Evolutionary conservation across 1,140 invertebrate species (phyloP).

Genomic region (Lasaia peninsularis): DNA sequence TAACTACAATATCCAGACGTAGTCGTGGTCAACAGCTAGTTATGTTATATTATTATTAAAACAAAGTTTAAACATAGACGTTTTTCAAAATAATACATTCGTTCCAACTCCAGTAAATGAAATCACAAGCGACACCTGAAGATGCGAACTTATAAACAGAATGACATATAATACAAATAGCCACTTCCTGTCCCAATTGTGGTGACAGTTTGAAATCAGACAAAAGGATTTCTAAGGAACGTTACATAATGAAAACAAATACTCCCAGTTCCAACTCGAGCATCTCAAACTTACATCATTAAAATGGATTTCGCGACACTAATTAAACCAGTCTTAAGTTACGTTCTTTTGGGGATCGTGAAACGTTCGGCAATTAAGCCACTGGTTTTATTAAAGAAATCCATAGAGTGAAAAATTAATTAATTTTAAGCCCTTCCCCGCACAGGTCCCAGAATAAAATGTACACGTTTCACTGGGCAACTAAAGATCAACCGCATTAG

Average conservation of each 20-base stretch:
- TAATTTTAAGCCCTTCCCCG: slow-evolving; percentile 63
- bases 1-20: no score
- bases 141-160: background rate
- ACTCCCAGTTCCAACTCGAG: slow-evolving; percentile 22
- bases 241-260: slow-evolving; percentile 22
- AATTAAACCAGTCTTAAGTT: slow-evolving; percentile 62
- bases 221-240: slow-evolving; percentile 23
- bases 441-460: slow-evolving; percentile 47
- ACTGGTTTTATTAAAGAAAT: slow-evolving; percentile 53
- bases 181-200: background rate
- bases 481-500: slow-evolving; percentile 59
- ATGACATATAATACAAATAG: slow-evolving; percentile 22
- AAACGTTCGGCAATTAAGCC: slow-evolving; percentile 61
- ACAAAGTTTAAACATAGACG: no score
- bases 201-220: slow-evolving; percentile 11
- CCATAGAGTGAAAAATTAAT: slow-evolving; percentile 71
- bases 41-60: no score
- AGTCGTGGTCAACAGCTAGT: no score
- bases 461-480: slow-evolving; percentile 59
- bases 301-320: slow-evolving; percentile 46
- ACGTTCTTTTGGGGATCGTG: slow-evolving; percentile 45
- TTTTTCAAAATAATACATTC: no score
- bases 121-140: no score
- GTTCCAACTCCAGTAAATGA: no score
- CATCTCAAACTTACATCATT: slow-evolving; percentile 32